phyloP scores from a whole-genome alignment of 2,888 invertebrate genomes.

The Calameuta pallipes region DNA sequence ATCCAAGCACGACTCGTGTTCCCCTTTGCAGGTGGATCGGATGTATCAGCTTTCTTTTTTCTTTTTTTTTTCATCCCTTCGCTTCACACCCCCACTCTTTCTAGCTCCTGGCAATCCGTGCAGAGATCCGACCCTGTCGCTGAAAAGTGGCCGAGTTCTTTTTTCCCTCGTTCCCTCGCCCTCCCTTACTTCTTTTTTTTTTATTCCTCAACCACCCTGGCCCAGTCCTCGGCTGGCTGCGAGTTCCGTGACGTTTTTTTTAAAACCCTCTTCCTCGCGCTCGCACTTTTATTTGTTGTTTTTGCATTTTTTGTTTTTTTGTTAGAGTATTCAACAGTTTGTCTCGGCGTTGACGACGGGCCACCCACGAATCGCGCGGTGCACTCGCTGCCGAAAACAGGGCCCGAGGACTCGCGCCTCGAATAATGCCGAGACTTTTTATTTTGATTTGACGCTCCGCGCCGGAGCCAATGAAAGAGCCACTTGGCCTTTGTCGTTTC shows the following conservation, averaged over 20 bases:
- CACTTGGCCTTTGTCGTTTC: slow-evolving; percentile 55
- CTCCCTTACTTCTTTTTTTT: neutral
- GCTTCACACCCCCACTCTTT: neutral
- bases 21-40: neutral
- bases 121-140: slow-evolving; percentile 29
- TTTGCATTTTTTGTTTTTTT: slow-evolving; percentile 25
- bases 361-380: neutral
- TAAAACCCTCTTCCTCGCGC: slow-evolving; percentile 3
- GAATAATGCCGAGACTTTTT: slow-evolving; percentile 49
- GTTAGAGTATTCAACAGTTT: slow-evolving; percentile 45
- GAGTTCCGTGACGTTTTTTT: neutral
- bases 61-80: neutral
- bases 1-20: neutral
- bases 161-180: neutral
- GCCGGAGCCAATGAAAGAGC: slow-evolving; percentile 56
- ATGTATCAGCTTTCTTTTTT: neutral
- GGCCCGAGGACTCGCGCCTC: slow-evolving; percentile 31
- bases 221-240: neutral
- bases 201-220: neutral
- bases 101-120: slow-evolving; percentile 20
- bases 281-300: slow-evolving; percentile 10
- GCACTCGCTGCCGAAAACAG: slow-evolving; percentile 28
- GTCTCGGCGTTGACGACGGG: slow-evolving; percentile 27
- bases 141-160: slow-evolving; percentile 35
- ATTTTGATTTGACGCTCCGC: slow-evolving; percentile 55